Evolutionary conservation across 2,113 vertebrate genomes (phyloP).

Genomic region (Eclectus roratus): DNA sequence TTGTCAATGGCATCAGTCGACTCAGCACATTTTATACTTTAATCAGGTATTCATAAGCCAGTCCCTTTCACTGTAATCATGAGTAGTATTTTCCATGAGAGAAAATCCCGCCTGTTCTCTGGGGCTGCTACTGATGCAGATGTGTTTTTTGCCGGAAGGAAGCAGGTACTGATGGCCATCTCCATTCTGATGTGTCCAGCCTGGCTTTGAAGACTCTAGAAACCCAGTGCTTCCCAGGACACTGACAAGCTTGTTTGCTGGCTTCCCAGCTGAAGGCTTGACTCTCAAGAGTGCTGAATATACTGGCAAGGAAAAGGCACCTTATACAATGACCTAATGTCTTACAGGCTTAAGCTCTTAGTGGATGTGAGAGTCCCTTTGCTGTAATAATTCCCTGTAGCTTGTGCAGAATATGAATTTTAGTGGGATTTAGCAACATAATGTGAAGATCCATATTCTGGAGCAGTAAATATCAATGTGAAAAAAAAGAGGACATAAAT

Average conservation of each 20-base stretch:
- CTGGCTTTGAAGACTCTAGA: not conserved
- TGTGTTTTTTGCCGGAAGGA: not conserved
- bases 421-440: not conserved
- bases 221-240: not conserved
- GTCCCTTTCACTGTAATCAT: not conserved
- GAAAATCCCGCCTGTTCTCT: not conserved
- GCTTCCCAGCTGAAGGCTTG: not conserved
- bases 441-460: not conserved
- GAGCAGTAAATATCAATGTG: not conserved
- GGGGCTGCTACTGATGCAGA: rapidly evolving
- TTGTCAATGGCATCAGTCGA: slow-evolving; percentile 25
- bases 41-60: not conserved
- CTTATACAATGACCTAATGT: not conserved
- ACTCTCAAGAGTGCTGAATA: not conserved
- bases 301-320: not conserved
- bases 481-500: not conserved
- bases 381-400: not conserved
- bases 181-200: not conserved
- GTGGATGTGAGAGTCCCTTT: not conserved
- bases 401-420: not conserved
- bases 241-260: not conserved
- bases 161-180: not conserved
- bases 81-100: not conserved
- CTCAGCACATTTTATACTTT: slow-evolving; percentile 33
- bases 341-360: not conserved